These are phyloP conservation scores for Gnathonemus echidnorhynchus DNA, from an alignment of 2,113 vertebrate genomes.

Conservation along the genomic window DNA sequence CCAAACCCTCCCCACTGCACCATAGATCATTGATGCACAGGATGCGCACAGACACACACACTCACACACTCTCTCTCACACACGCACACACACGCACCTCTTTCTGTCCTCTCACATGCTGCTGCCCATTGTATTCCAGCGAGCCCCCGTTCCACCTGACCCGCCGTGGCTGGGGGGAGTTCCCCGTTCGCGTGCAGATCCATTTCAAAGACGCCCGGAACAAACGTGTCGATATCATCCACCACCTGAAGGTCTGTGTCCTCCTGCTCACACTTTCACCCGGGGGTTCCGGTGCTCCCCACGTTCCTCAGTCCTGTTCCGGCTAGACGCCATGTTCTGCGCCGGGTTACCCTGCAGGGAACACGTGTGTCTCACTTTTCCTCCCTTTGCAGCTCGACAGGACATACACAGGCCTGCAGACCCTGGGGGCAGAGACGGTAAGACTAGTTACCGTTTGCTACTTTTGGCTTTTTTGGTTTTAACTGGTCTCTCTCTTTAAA, in stretches of 20 bases:
- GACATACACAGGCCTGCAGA: conserved; percentile 96
- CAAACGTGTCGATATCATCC: conserved; percentile 98
- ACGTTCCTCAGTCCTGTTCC: neutral
- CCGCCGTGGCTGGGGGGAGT: conserved; percentile 95
- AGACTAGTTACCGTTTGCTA: conserved; percentile 30
- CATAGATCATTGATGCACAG: neutral
- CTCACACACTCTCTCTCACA: too few relatives aligned
- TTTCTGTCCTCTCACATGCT: conserved; percentile 8
- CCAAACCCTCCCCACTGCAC: neutral
- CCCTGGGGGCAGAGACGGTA: conserved; percentile 94
- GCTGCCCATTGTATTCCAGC: conserved; percentile 50
- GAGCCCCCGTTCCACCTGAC: conserved; percentile 95
- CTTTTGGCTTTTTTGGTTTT: neutral
- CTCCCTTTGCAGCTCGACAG: conserved; percentile 77
- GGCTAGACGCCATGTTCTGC: neutral
- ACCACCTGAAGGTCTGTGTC: conserved; percentile 85
- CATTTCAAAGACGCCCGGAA: conserved; percentile 97
- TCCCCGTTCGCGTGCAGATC: conserved; percentile 95
- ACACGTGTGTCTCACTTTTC: neutral
- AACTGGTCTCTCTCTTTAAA: neutral
- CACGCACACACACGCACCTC: neutral
- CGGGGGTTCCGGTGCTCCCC: too few relatives aligned
- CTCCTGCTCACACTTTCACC: neutral
- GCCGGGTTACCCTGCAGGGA: neutral
- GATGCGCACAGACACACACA: neutral